These are phyloP conservation scores for Laothoe populi DNA, from an alignment of 2,888 invertebrate species.

Conservation along the genomic window DNA sequence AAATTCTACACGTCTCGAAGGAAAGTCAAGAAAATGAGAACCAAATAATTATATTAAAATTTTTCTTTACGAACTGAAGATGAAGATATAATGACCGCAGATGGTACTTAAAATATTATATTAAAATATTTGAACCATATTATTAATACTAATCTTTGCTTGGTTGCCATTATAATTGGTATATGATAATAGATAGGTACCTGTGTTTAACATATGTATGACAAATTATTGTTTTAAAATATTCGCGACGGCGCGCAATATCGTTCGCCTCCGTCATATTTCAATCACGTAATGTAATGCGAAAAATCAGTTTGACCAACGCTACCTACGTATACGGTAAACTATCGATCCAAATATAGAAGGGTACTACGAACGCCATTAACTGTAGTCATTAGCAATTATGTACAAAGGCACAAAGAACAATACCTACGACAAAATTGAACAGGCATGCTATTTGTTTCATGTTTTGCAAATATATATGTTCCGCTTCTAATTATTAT, in stretches of 20 bases:
- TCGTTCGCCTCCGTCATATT: constrained; percentile 58
- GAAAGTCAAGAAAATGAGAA: constrained; percentile 19
- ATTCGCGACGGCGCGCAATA: constrained; percentile 68
- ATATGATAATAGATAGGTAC: neutral
- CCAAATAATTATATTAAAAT: neutral
- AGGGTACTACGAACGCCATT: constrained; percentile 76
- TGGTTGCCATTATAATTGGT: neutral
- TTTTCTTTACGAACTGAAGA: no score
- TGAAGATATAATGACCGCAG: neutral
- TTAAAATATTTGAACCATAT: neutral
- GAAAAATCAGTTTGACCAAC: constrained; percentile 72
- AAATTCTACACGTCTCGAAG: constrained; percentile 7
- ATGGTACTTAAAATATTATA: neutral
- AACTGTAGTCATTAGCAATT: constrained; percentile 72
- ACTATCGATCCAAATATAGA: constrained; percentile 81
- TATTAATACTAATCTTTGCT: neutral
- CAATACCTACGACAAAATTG: constrained; percentile 63
- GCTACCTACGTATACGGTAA: constrained; percentile 69
- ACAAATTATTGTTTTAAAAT: constrained; percentile 1
- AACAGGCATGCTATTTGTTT: constrained; percentile 71
- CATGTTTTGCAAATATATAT: constrained; percentile 51
- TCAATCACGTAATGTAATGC: constrained; percentile 71
- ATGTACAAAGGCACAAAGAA: constrained; percentile 73
- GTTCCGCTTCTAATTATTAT: constrained; percentile 34
- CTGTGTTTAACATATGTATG: neutral